Evolutionary conservation across 2,888 invertebrate species (phyloP).

Genomic region (Automeris io): DNA sequence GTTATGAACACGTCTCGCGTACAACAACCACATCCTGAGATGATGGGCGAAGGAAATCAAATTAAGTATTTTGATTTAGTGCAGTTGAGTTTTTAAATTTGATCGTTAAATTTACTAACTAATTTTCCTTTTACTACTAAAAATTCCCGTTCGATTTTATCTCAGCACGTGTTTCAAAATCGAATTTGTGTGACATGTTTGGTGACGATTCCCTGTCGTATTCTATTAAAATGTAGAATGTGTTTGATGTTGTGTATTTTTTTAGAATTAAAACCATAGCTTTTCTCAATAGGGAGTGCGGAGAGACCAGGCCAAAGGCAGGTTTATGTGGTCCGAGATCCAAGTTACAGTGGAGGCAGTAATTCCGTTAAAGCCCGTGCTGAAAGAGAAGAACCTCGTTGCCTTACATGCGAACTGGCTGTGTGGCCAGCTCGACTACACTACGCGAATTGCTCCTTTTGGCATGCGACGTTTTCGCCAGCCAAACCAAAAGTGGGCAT

Average conservation of each 20-base stretch:
- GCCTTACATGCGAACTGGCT: slow-evolving; percentile 91
- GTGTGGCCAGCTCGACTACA: slow-evolving; percentile 88
- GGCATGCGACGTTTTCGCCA: slow-evolving; percentile 85
- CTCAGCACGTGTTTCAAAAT: slow-evolving; percentile 14
- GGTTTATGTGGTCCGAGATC: slow-evolving; percentile 90
- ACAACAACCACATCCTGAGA: slow-evolving; percentile 60
- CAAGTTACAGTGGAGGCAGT: slow-evolving; percentile 78
- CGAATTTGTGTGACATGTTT: slow-evolving; percentile 3
- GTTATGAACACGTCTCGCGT: slow-evolving; percentile 48
- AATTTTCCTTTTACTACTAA: slow-evolving; percentile 27
- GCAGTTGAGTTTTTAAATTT: slow-evolving; percentile 51
- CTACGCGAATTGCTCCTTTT: slow-evolving; percentile 92
- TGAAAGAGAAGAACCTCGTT: slow-evolving; percentile 84
- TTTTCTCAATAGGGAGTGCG: slow-evolving; percentile 80
- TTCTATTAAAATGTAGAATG: slow-evolving; percentile 1
- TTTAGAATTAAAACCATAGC: slow-evolving; percentile 1
- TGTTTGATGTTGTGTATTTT: slow-evolving; percentile 10
- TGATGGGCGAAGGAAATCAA: slow-evolving; percentile 61
- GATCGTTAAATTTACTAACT: slow-evolving; percentile 34
- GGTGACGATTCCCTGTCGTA: not conserved
- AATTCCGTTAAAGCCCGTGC: slow-evolving; percentile 66
- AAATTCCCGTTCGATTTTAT: slow-evolving; percentile 18
- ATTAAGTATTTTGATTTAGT: slow-evolving; percentile 68
- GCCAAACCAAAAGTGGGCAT: slow-evolving; percentile 62
- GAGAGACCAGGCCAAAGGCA: slow-evolving; percentile 92